A percentile compares a stretch with the other conserved stretches of the same genome.
These are phyloP conservation scores for Eupithecia subfuscata DNA, from an alignment of 2,888 invertebrate species.

Conservation along the genomic window DNA sequence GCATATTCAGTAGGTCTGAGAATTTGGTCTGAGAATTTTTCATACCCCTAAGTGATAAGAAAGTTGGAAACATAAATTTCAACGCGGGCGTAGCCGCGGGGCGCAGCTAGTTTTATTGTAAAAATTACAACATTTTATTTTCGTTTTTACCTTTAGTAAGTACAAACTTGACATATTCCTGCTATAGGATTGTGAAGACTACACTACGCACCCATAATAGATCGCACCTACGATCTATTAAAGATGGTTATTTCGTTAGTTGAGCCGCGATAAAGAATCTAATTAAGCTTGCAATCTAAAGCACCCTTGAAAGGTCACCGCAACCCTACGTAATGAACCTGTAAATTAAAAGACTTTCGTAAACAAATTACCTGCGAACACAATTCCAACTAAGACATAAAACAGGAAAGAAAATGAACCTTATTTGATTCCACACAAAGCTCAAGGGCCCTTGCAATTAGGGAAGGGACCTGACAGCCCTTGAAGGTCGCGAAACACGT, in stretches of 20 bases:
- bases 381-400: neutral
- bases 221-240: neutral
- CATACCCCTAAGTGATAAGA: too few species aligned
- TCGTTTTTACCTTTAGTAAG: too few species aligned
- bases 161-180: too few species aligned
- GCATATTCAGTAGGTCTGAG: too few species aligned
- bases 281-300: neutral
- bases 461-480: slow-evolving; percentile 22
- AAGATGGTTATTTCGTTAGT: neutral
- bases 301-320: neutral
- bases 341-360: slow-evolving; percentile 1
- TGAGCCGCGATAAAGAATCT: neutral
- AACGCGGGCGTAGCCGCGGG: too few species aligned
- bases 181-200: too few species aligned
- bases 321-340: neutral
- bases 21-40: too few species aligned
- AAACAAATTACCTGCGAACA: neutral
- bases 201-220: too few species aligned
- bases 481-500: slow-evolving; percentile 49
- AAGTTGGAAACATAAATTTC: too few species aligned
- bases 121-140: too few species aligned
- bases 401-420: slow-evolving; percentile 6
- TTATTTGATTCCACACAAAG: slow-evolving; percentile 15
- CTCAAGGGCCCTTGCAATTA: slow-evolving; percentile 25
- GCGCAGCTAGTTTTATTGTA: too few species aligned